Evolutionary conservation across 2,888 invertebrate species (phyloP), one percentile per base, ranked within the genome.

Genomic region (Embidobia sp.): DNA sequence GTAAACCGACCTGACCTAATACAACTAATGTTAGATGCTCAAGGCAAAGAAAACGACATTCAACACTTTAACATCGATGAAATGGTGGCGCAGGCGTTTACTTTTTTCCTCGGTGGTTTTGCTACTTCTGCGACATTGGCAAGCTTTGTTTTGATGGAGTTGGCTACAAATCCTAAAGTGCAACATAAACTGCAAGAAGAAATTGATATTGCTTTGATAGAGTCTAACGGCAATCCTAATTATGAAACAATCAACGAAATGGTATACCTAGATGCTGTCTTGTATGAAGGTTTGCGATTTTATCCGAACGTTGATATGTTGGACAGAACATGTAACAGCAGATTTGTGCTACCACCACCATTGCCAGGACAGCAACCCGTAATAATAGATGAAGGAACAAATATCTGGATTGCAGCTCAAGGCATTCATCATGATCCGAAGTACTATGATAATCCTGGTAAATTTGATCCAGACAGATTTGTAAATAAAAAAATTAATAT

Each of bases 1-100:
- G 80, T 84, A 13, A 69, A 89, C 3, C 83, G 92, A 55, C 91
- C 91, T 0, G 93, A 93, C 77, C 91, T 93, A 91, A 90, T 93
- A 7, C 92, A 93, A 61, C 80, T 92, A 8, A 84, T 93, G 48
- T 90, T 92, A 90, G 91, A 92, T 55, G 85, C 84, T 0, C 79
- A 84, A 26, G 37, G 29, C 1, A 44, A 51, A 5, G 11, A 18
- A 3, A 49, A 42, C 8, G 31, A 31, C 16, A 15, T 29, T 0
- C 18, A 16, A 6, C 18, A 44, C 6, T 13, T 35, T 2, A 29
- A 55, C 2, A 46, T 55, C 6, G 46, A 66, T 0, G 91, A 91
- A 29, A 85, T 92, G 15, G 82, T 90, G 0, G 90, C 91, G 0
- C 92, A 92, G 81, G 91, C 91, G 0, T 85, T 87, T 31, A 10